Evolutionary conservation across 2,797 vertebrate species (phyloP).

Genomic region (Harpagifer antarcticus): DNA sequence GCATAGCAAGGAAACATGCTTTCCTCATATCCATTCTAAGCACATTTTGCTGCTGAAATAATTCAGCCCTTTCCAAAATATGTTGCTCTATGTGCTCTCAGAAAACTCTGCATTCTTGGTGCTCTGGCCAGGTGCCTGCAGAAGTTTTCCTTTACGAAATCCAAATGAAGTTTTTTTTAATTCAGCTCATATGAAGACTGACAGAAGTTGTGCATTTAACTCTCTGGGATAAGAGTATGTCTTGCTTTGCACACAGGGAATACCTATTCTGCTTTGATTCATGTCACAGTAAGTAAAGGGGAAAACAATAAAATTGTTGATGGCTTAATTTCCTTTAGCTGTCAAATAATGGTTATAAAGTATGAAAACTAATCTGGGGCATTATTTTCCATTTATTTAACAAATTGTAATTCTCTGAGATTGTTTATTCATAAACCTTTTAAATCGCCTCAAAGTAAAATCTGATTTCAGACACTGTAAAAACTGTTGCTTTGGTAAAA

Average conservation of each 20-base stretch:
- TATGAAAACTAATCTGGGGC: background rate
- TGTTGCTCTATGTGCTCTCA: background rate
- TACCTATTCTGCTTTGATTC: background rate
- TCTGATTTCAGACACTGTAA: background rate
- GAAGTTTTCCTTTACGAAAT: background rate
- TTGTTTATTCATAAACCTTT: background rate
- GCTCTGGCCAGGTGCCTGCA: accelerated
- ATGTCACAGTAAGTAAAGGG: too few relatives aligned
- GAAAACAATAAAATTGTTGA: background rate
- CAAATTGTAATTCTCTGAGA: background rate
- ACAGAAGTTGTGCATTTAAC: background rate
- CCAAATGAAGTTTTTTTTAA: background rate
- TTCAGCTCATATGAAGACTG: background rate
- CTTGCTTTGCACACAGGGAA: background rate
- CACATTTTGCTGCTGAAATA: background rate
- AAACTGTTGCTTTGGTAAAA: too few relatives aligned
- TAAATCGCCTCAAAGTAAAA: background rate
- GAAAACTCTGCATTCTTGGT: background rate
- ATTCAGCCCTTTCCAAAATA: background rate
- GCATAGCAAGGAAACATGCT: background rate
- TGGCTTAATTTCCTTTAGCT: background rate
- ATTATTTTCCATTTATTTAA: background rate
- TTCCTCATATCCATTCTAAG: background rate
- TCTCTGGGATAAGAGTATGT: background rate
- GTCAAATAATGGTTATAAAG: background rate